A percentile compares a stretch with the other conserved stretches of the same genome.
phyloP scores from a whole-genome alignment of 2,797 vertebrate species.

The Falco novaeseelandiae region DNA sequence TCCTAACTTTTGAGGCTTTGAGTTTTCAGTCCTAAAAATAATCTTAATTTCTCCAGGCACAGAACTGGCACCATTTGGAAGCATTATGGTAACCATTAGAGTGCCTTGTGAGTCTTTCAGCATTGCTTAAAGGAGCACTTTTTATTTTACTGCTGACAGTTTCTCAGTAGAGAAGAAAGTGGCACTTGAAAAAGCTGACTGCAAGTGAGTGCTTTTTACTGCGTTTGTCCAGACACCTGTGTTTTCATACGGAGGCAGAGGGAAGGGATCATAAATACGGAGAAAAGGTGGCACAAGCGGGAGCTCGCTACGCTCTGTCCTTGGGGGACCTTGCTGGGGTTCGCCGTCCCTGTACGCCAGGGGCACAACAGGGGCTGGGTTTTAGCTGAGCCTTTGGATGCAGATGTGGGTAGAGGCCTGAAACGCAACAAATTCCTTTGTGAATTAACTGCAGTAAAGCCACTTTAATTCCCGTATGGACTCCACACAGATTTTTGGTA shows the following conservation, averaged over 20 bases:
- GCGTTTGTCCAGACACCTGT: not conserved
- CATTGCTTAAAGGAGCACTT: not conserved
- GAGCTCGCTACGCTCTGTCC: not conserved
- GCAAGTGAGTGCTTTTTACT: not conserved
- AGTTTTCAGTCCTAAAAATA: not conserved
- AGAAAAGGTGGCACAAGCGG: not conserved
- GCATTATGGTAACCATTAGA: not conserved
- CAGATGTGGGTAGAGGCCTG: not conserved
- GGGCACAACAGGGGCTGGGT: not conserved
- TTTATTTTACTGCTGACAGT: not conserved
- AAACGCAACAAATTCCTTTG: not conserved
- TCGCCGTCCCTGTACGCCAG: rapidly evolving
- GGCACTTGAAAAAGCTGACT: not conserved
- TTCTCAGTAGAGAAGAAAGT: not conserved
- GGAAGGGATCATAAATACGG: not conserved
- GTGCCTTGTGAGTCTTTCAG: not conserved
- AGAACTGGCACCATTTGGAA: not conserved
- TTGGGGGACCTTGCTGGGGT: not conserved
- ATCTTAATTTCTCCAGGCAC: not conserved
- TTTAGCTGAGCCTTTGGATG: not conserved
- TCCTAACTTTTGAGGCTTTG: not conserved
- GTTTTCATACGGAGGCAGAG: not conserved
- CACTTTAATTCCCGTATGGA: not conserved
- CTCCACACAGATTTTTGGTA: not conserved
- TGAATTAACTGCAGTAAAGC: conserved; percentile 29